These are phyloP conservation scores for Tetranychus piercei DNA, from an alignment of 2,888 invertebrate genomes.

Conservation along the genomic window DNA sequence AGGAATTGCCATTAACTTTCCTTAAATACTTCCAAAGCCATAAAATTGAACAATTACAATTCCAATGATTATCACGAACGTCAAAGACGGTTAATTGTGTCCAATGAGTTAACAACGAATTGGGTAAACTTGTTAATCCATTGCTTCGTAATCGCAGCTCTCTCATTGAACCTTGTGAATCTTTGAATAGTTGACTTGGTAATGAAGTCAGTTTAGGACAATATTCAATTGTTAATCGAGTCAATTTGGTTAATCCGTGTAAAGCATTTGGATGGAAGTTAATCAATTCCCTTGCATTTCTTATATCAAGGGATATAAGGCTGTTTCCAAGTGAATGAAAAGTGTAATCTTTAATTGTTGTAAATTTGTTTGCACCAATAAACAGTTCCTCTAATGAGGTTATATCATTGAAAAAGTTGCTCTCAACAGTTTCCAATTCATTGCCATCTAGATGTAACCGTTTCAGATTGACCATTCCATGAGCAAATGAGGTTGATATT, in stretches of 20 bases:
- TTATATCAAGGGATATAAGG: constrained; percentile 14
- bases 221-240: constrained; percentile 22
- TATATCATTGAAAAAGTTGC: background rate
- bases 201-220: constrained; percentile 23
- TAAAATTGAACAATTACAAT: constrained; percentile 65
- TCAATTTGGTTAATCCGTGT: constrained; percentile 21
- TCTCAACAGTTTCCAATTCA: background rate
- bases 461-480: background rate
- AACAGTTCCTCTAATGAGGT: constrained; percentile 4
- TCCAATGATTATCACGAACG: constrained; percentile 60
- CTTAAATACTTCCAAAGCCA: constrained; percentile 42
- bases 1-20: constrained; percentile 16
- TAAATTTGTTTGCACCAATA: background rate
- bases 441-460: background rate
- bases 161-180: constrained; percentile 21
- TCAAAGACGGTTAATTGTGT: constrained; percentile 54
- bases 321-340: constrained; percentile 12
- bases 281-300: constrained; percentile 8
- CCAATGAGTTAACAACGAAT: constrained; percentile 31
- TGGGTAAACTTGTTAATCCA: constrained; percentile 23
- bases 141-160: constrained; percentile 24
- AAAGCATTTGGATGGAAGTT: constrained; percentile 14
- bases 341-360: constrained; percentile 11
- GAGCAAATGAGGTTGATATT: background rate
- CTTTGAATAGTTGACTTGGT: constrained; percentile 23